A percentile compares a stretch with the other conserved stretches of the same genome.
Conservation (phyloP, 1,140 invertebrate genomes). For the Pinna nobilis region DNA sequence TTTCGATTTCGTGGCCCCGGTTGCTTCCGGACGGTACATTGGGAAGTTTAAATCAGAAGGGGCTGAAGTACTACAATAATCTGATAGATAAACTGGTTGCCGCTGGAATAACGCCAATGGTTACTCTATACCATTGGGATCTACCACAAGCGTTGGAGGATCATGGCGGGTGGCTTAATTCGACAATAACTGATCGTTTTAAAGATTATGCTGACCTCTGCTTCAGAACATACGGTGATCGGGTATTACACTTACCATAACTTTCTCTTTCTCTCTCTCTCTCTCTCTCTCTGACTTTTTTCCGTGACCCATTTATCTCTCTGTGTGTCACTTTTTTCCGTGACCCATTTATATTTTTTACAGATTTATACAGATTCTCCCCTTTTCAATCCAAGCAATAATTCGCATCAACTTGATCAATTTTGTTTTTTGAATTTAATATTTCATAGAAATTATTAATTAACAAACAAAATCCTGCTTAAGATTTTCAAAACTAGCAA, state of each 20-base stretch:
- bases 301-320: not conserved
- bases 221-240: slow-evolving; percentile 71
- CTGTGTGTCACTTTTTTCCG: too few relatives aligned
- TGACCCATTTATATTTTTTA: too few relatives aligned
- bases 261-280: not conserved
- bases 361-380: too few relatives aligned
- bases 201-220: slow-evolving; percentile 73
- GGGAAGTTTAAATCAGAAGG: slow-evolving; percentile 44
- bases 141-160: slow-evolving; percentile 71
- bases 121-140: slow-evolving; percentile 78
- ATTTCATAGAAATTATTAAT: too few relatives aligned
- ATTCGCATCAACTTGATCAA: too few relatives aligned
- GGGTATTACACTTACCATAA: slow-evolving; percentile 48
- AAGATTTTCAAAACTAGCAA: too few relatives aligned
- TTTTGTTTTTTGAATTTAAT: too few relatives aligned
- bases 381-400: too few relatives aligned
- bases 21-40: slow-evolving; percentile 60
- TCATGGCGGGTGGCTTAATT: slow-evolving; percentile 77
- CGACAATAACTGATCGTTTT: slow-evolving; percentile 77
- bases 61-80: slow-evolving; percentile 63
- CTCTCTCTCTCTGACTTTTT: too few relatives aligned
- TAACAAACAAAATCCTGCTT: too few relatives aligned
- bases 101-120: slow-evolving; percentile 64
- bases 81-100: slow-evolving; percentile 60
- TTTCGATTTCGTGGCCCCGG: slow-evolving; percentile 68